phyloP scores from a whole-genome alignment of 2,888 invertebrate species.

The Argynnis bischoffii region DNA sequence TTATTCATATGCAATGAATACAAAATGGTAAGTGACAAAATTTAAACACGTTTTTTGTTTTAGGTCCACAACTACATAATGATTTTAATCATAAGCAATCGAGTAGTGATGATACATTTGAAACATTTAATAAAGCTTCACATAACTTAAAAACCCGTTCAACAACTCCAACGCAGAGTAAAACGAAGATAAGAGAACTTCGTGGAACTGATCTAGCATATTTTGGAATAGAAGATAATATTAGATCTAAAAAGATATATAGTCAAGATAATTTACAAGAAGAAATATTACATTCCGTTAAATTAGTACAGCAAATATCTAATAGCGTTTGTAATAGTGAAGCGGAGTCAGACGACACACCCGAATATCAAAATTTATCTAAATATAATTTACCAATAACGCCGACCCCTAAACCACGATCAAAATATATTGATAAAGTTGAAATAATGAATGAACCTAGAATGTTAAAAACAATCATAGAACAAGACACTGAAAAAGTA shows the following conservation, averaged over 20 bases:
- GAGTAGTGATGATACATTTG: neutral
- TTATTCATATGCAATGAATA: no score
- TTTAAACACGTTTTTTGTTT: conserved; percentile 21
- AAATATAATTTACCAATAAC: conserved; percentile 49
- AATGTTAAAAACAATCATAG: conserved; percentile 61
- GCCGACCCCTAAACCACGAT: conserved; percentile 64
- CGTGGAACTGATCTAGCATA: conserved; percentile 83
- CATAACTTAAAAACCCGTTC: conserved; percentile 43
- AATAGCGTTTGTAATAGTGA: conserved; percentile 73
- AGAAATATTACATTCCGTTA: conserved; percentile 69
- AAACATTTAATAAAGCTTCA: conserved; percentile 25
- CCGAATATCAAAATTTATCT: conserved; percentile 68
- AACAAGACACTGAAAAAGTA: conserved; percentile 53
- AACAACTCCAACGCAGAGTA: conserved; percentile 54
- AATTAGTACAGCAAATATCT: conserved; percentile 67
- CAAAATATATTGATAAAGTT: conserved; percentile 55
- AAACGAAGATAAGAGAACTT: conserved; percentile 73
- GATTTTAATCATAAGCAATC: conserved; percentile 34
- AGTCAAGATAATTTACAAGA: conserved; percentile 52
- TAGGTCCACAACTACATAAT: conserved; percentile 37
- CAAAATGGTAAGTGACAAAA: no score
- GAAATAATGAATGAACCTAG: conserved; percentile 50
- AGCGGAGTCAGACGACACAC: conserved; percentile 68
- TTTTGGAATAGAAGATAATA: conserved; percentile 72
- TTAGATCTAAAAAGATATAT: conserved; percentile 32